Evolutionary conservation across 2,113 vertebrate genomes (phyloP).

Genomic region (Charadrius vociferus): DNA sequence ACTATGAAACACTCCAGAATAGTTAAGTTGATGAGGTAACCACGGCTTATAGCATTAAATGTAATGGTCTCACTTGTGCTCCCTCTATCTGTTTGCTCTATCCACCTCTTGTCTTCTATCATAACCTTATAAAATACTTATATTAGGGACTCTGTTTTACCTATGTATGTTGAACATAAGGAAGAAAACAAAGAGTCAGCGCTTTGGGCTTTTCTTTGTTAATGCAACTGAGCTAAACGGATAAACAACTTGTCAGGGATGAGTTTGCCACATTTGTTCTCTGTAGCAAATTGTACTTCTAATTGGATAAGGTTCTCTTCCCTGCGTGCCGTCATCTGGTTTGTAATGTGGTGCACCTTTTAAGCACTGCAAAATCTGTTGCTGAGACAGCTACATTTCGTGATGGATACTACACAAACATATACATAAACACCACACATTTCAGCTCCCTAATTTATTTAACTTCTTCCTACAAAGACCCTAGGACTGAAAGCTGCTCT

Average conservation of each 20-base stretch:
- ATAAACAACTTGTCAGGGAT: constrained; percentile 23
- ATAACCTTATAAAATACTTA: not conserved
- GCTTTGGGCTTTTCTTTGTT: not conserved
- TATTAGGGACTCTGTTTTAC: not conserved
- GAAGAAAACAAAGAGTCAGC: not conserved
- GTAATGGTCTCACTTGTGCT: not conserved
- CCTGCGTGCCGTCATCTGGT: not conserved
- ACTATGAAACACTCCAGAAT: not conserved
- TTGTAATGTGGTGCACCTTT: not conserved
- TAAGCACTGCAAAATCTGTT: not conserved
- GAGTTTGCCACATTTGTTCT: not conserved
- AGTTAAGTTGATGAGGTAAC: not conserved
- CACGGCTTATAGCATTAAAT: not conserved
- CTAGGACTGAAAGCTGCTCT: not conserved
- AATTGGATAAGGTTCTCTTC: constrained; percentile 28
- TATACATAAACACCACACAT: not conserved
- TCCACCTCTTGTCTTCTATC: not conserved
- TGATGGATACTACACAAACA: not conserved
- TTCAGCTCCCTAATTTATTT: not conserved
- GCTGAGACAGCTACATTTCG: constrained; percentile 14
- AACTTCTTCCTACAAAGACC: not conserved
- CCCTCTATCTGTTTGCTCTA: constrained; percentile 12
- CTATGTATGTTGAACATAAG: not conserved
- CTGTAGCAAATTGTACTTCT: constrained; percentile 15
- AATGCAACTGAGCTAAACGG: not conserved